Evolutionary conservation across 2,888 invertebrate genomes (phyloP).

Genomic region (Drosophila picticornis): DNA sequence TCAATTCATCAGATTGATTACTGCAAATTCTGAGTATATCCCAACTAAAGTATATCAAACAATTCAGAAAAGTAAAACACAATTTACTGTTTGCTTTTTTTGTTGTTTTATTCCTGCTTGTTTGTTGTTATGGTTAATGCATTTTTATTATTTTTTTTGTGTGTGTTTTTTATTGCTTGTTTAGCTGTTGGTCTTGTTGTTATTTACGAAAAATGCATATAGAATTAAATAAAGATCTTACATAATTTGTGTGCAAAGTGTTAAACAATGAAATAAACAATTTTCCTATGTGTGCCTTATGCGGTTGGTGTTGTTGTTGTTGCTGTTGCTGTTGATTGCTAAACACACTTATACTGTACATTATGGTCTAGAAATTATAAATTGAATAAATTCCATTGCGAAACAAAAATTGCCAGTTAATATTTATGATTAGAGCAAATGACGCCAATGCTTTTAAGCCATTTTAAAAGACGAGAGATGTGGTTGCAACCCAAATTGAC

Average conservation of each 20-base stretch:
- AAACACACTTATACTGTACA: slow-evolving; percentile 68
- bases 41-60: not conserved
- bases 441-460: slow-evolving; percentile 54
- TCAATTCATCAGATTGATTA: not conserved
- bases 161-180: slow-evolving; percentile 39
- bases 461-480: not conserved
- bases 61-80: slow-evolving; percentile 3
- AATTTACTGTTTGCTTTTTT: slow-evolving; percentile 25
- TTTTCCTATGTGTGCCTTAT: slow-evolving; percentile 40
- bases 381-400: slow-evolving; percentile 66
- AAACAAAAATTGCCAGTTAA: slow-evolving; percentile 64
- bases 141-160: slow-evolving; percentile 30
- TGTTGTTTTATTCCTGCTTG: slow-evolving; percentile 71
- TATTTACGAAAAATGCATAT: slow-evolving; percentile 62
- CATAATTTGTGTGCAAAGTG: slow-evolving; percentile 56
- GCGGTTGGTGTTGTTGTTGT: slow-evolving; percentile 28
- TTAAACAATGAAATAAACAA: slow-evolving; percentile 65
- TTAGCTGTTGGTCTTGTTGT: slow-evolving; percentile 56
- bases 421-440: slow-evolving; percentile 78
- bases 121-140: slow-evolving; percentile 46
- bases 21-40: not conserved
- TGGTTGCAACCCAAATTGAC: slow-evolving; percentile 36
- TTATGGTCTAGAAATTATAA: slow-evolving; percentile 70
- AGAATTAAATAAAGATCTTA: slow-evolving; percentile 58
- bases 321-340: slow-evolving; percentile 25